Conservation (phyloP, 2,888 invertebrate species). For the Ferrisia virgata region DNA sequence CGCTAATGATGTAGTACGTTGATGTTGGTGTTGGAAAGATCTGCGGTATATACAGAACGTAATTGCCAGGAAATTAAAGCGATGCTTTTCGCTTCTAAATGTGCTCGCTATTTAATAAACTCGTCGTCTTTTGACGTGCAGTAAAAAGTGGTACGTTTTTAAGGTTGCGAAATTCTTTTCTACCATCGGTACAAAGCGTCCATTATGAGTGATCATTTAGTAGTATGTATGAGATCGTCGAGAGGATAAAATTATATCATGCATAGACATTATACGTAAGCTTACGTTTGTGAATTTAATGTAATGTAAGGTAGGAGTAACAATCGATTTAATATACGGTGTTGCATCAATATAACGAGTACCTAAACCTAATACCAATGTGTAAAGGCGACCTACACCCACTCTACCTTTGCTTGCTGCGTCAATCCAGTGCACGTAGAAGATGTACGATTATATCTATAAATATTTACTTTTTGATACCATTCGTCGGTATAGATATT, state of each 20-base stretch:
- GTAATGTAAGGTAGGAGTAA: too few relatives aligned
- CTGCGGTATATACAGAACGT: background rate
- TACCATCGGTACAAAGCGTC: background rate
- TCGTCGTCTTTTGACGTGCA: background rate
- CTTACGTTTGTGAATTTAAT: background rate
- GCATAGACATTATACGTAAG: too few relatives aligned
- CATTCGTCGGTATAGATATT: background rate
- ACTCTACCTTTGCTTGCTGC: background rate
- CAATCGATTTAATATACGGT: background rate
- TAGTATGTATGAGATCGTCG: background rate
- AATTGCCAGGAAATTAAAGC: conserved; percentile 17
- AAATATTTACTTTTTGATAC: background rate
- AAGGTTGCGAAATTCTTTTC: background rate
- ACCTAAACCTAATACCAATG: background rate
- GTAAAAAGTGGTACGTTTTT: background rate
- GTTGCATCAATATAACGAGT: background rate
- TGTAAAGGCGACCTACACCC: background rate
- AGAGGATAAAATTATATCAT: background rate
- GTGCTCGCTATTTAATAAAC: conserved; percentile 3
- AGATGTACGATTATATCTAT: background rate
- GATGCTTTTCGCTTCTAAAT: background rate
- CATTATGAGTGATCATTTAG: background rate
- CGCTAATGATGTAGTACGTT: conserved; percentile 14
- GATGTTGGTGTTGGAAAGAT: background rate
- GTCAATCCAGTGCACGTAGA: background rate